Conservation (phyloP, 2,113 vertebrate genomes). For the human region GRCh38 chrX:145010001-145010500, state of each 20-base stretch:
- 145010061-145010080: background rate
- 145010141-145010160: background rate
- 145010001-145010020: background rate
- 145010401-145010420: no score
- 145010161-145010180: background rate
- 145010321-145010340: no score
- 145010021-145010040: background rate
- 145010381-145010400: no score
- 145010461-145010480: no score
- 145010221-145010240: background rate
- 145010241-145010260: background rate
- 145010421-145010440: no score
- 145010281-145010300: background rate
- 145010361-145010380: no score
- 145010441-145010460: no score
- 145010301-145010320: no score
- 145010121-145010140: background rate
- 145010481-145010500: no score
- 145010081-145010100: background rate
- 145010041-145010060: background rate
- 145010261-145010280: background rate
- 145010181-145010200: background rate
- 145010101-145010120: background rate
- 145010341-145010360: no score
- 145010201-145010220: background rate